Base-by-base conservation (phyloP, 2,797 vertebrate genomes). In the Fringilla coelebs region DNA sequence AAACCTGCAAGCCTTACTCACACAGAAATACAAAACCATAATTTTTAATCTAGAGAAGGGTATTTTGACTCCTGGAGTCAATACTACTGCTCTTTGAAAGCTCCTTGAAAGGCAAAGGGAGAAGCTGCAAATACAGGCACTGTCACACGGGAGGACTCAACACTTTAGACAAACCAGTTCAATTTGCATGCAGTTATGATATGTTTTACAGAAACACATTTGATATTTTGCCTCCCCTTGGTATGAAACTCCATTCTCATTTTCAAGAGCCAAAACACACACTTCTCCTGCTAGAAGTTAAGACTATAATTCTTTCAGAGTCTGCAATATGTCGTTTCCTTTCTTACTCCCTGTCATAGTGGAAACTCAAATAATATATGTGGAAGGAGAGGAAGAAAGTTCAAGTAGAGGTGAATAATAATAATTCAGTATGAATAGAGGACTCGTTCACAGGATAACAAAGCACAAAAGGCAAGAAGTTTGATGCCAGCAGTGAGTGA, bases 261-360 rank as follows among this genome's bases (percentile, higher is more conserved):
- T 89, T 90, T 76, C 49, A 94, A 90, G 77, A 88, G 94, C 91
- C 94, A 96, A 96, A 93, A 85, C 52, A 95, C 66, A 96, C 75
- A 90, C 49, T 63, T 13, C 41, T 85, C 62, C 78, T 76, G n/a
- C 76, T 88, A 79, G 60, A 78, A 90, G 54, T 70, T 84, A 84
- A 89, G 67, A 84, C 71, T 68, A 21, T 91, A 95, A 90, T 88
- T 94, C 90, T 89, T 85, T 90, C 63, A 65, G 18, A 76, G 74
- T 67, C 82, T 92, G 60, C 80, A 90, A 18, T 91, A 70, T 43
- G 71, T 82, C 0, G 0, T 82, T 94, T 95, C 63, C 76, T 85
- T 91, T 95, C 88, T 91, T 86, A 57, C 11, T 86, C 82, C 29
- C 26, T 73, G 74, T 88, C 89, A 88, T 83, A 88, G 67, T 86